Evolutionary conservation across 2,797 vertebrate species (phyloP).

Genomic region (Phrynocephalus guinanensis): DNA sequence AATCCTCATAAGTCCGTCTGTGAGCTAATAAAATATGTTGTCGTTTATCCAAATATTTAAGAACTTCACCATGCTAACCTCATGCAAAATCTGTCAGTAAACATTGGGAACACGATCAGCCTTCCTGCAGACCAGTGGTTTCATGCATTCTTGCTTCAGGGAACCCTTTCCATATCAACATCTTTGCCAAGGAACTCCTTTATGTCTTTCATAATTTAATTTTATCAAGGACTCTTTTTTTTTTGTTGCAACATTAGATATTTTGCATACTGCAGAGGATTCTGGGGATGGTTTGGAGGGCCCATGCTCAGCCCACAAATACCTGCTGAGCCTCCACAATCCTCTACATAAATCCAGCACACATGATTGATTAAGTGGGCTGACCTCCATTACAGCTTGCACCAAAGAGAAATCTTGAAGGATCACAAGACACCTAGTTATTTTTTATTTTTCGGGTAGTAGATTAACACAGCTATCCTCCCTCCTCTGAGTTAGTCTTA

Average conservation of each 20-base stretch:
- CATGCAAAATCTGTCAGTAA: conserved; percentile 34
- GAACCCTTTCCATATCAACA: background rate
- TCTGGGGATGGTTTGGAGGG: background rate
- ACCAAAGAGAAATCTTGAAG: too few relatives aligned
- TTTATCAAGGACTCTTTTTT: background rate
- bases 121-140: background rate
- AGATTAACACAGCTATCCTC: background rate
- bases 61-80: conserved; percentile 13
- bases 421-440: too few relatives aligned
- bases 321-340: background rate
- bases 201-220: background rate
- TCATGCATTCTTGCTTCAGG: conserved; percentile 7
- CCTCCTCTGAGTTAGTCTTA: too few relatives aligned
- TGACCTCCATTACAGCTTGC: too few relatives aligned
- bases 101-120: conserved; percentile 12
- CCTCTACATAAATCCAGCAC: background rate
- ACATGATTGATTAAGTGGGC: background rate
- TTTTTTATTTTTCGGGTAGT: too few relatives aligned
- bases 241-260: background rate
- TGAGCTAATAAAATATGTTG: background rate
- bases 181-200: conserved; percentile 17
- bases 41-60: conserved; percentile 24
- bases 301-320: background rate
- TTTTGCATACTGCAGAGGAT: background rate
- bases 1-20: background rate